Percentiles rank a stretch among this genome's conserved stretches.
Evolutionary conservation across 1,140 invertebrate genomes (phyloP).

Genomic region (Apis dorsata): DNA sequence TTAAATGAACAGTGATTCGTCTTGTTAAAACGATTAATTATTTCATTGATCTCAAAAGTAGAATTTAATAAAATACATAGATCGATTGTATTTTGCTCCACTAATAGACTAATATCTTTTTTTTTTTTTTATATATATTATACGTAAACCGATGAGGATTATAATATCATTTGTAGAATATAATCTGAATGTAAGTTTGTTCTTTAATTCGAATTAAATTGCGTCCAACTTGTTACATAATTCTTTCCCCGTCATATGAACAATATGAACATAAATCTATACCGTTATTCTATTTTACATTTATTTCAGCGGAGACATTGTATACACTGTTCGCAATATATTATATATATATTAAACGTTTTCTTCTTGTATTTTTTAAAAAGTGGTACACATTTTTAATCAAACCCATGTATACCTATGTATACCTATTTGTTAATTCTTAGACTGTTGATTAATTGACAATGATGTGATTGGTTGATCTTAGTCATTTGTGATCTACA

Average conservation of each 20-base stretch:
- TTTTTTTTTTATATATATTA: neutral
- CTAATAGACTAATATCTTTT: neutral
- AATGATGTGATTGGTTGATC: too few relatives aligned
- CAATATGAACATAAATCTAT: constrained; percentile 2
- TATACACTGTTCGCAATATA: constrained; percentile 63
- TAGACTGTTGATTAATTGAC: neutral
- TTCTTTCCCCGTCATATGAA: constrained; percentile 34
- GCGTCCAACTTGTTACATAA: constrained; percentile 50
- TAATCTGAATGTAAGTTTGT: neutral
- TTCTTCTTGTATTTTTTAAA: constrained; percentile 71
- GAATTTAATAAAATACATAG: neutral
- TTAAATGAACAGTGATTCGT: neutral
- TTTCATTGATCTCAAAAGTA: neutral
- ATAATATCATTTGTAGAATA: neutral
- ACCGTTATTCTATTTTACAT: constrained; percentile 40
- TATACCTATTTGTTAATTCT: neutral
- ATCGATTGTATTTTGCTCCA: neutral
- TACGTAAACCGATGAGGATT: neutral
- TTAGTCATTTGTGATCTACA: too few relatives aligned
- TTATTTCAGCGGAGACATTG: constrained; percentile 48
- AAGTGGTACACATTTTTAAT: constrained; percentile 34
- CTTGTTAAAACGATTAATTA: neutral
- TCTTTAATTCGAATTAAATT: constrained; percentile 30
- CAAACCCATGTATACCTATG: neutral
- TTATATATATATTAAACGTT: constrained; percentile 69